Conservation (phyloP, 2,797 vertebrate genomes). For the Glyptemys insculpta region DNA sequence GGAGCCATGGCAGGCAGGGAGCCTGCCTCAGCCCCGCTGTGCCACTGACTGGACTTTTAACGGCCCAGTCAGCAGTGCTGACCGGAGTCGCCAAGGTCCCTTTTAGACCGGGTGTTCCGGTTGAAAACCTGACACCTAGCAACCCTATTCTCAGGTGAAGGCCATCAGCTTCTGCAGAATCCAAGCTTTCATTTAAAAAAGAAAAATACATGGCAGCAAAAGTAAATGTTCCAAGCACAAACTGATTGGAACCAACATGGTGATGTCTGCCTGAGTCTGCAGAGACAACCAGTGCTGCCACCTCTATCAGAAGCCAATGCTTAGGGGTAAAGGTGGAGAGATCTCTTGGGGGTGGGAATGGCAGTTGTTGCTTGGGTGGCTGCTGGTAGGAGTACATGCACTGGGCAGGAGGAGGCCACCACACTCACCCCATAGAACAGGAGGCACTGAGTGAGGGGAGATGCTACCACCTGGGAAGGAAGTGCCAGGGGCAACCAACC, state of each 20-base stretch:
- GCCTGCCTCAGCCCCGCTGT: no score
- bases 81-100: no score
- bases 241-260: accelerated
- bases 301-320: not conserved
- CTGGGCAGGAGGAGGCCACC: accelerated
- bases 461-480: not conserved
- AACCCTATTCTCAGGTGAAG: not conserved
- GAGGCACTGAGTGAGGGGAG: not conserved
- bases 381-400: not conserved
- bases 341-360: no score
- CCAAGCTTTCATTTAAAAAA: not conserved
- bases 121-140: no score
- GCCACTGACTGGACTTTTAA: no score
- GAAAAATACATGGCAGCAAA: not conserved
- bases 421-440: not conserved
- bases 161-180: not conserved
- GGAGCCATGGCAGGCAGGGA: no score
- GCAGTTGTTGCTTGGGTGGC: not conserved
- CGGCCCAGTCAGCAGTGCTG: no score
- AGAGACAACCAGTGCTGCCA: not conserved
- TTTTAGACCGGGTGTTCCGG: no score
- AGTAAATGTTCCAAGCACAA: not conserved
- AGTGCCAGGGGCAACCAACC: not conserved
- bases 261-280: not conserved
- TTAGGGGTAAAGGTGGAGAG: not conserved